These are phyloP conservation scores for Muscicapa striata DNA, from an alignment of 2,797 vertebrate species.

Conservation along the genomic window DNA sequence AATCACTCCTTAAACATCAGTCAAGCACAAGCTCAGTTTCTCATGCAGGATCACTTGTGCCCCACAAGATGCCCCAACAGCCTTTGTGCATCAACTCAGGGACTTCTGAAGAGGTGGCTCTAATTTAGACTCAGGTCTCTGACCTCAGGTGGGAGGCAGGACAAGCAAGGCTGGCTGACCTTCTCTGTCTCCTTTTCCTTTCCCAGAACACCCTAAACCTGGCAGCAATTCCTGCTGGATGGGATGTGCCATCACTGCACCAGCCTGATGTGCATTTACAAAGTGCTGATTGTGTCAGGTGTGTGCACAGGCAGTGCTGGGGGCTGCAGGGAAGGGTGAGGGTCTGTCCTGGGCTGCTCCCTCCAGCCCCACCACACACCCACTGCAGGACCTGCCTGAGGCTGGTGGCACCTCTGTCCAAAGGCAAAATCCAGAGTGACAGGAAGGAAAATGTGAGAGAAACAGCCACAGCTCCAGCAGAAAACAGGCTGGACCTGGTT, in stretches of 20 bases:
- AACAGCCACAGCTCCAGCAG: background rate
- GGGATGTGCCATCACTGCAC: background rate
- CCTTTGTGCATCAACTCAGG: background rate
- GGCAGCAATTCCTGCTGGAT: background rate
- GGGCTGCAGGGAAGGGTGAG: background rate
- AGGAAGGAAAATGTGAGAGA: background rate
- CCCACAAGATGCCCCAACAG: background rate
- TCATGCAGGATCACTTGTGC: background rate
- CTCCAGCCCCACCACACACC: background rate
- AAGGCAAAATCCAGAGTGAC: background rate
- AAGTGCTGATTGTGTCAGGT: background rate
- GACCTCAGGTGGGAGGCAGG: background rate
- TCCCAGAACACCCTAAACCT: background rate
- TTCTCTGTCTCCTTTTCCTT: background rate
- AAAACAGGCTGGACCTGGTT: too few species aligned
- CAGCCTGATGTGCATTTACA: background rate
- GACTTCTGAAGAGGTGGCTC: background rate
- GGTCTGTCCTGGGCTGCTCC: background rate
- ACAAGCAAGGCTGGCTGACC: background rate
- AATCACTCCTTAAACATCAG: background rate
- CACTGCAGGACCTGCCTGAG: background rate
- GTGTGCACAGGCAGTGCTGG: fast-evolving
- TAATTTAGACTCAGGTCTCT: background rate
- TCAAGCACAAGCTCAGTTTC: background rate
- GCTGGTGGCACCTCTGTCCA: background rate